phyloP scores from a whole-genome alignment of 2,797 vertebrate species.

The Spinibarbus caldwelli region DNA sequence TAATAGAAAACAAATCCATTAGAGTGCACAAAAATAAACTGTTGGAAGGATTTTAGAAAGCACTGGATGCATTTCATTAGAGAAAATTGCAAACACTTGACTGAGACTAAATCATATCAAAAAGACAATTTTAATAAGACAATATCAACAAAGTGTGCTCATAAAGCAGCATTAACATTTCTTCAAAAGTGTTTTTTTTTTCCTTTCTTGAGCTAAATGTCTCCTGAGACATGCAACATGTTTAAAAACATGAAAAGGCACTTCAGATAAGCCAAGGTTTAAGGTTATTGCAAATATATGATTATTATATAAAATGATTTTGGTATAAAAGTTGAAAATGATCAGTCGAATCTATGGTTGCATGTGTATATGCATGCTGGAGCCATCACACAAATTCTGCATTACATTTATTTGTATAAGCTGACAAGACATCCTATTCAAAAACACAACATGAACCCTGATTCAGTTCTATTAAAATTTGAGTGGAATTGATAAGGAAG shows the following conservation, averaged over 20 bases:
- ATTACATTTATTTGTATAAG: background rate
- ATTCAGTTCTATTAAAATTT: slow-evolving; percentile 23
- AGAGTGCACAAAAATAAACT: background rate
- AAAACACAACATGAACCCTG: background rate
- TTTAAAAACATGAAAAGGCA: slow-evolving; percentile 50
- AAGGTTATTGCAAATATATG: slow-evolving; percentile 11
- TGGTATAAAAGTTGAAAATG: slow-evolving; percentile 25
- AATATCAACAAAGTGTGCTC: slow-evolving; percentile 42
- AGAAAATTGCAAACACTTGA: slow-evolving; percentile 4
- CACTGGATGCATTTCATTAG: slow-evolving; percentile 8
- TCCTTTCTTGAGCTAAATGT: slow-evolving; percentile 11
- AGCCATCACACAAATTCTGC: background rate
- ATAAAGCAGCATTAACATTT: slow-evolving; percentile 24
- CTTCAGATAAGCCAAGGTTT: slow-evolving; percentile 49
- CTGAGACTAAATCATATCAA: slow-evolving; percentile 62
- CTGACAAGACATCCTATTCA: background rate
- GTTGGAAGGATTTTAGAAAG: slow-evolving; percentile 22
- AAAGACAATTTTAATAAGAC: slow-evolving; percentile 74
- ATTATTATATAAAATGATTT: slow-evolving; percentile 24
- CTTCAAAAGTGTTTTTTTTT: background rate
- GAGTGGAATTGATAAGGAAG: background rate
- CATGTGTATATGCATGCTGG: background rate
- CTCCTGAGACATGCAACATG: slow-evolving; percentile 33
- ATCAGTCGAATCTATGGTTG: background rate
- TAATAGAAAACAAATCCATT: background rate